A percentile compares a stretch with the other conserved stretches of the same genome.
phyloP scores from a whole-genome alignment of 2,888 invertebrate species.

The Mythimna impura region DNA sequence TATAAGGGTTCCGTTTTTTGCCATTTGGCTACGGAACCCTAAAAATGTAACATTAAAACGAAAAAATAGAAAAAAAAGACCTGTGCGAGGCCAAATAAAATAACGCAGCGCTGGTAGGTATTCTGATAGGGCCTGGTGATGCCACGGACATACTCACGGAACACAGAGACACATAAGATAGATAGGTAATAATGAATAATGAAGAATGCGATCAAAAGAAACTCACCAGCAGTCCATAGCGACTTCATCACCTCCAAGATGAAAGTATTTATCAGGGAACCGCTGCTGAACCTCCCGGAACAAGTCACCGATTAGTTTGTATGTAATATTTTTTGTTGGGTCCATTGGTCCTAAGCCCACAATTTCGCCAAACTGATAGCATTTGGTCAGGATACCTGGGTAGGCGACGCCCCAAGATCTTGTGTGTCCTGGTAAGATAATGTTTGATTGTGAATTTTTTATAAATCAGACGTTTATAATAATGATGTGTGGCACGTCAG shows the following conservation, averaged over 20 bases:
- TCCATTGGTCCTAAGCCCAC: conserved; percentile 94
- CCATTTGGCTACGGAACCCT: no score
- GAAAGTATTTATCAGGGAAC: conserved; percentile 95
- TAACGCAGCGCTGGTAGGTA: no score
- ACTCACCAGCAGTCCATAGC: conserved; percentile 94
- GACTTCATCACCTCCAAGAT: conserved; percentile 98
- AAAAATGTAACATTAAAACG: no score
- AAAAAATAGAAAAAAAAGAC: no score
- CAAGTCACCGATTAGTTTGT: conserved; percentile 92
- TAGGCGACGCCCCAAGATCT: conserved; percentile 96
- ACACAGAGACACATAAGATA: no score
- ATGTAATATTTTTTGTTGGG: conserved; percentile 92
- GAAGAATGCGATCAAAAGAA: neutral
- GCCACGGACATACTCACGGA: no score
- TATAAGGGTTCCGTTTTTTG: no score
- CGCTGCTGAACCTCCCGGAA: conserved; percentile 92
- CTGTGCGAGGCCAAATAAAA: no score
- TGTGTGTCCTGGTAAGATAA: conserved; percentile 91
- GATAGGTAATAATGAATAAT: no score
- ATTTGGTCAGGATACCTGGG: conserved; percentile 93
- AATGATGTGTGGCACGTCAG: no score
- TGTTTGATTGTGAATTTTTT: neutral
- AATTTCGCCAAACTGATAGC: conserved; percentile 85
- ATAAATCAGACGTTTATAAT: neutral
- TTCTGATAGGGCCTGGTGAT: no score